Conservation (phyloP, 2,797 vertebrate genomes). For the Meda fulgida region DNA sequence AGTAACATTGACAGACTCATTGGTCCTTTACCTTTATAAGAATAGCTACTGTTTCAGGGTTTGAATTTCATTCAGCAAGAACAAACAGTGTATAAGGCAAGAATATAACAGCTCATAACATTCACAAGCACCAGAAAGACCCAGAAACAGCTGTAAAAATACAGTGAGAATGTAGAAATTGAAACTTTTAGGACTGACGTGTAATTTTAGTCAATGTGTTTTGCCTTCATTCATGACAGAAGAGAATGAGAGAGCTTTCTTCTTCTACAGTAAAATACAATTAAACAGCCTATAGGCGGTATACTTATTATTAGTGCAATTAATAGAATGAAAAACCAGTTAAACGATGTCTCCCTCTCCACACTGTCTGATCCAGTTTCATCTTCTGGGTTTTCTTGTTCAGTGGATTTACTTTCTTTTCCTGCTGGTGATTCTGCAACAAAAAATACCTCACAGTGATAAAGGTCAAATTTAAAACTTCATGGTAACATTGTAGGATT, state of each 20-base stretch:
- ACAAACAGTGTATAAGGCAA: not conserved
- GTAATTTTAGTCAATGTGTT: not conserved
- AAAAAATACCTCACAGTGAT: not conserved
- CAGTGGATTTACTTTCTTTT: not conserved
- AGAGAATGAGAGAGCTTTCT: too few relatives aligned
- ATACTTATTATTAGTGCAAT: not conserved
- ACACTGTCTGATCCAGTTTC: not conserved
- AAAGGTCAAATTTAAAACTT: not conserved
- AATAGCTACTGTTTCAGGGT: not conserved
- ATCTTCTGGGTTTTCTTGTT: not conserved
- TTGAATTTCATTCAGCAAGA: not conserved
- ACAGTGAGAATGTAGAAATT: not conserved
- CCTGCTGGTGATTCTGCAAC: not conserved
- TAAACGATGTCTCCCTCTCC: not conserved
- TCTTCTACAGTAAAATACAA: fast-evolving
- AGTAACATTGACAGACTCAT: not conserved
- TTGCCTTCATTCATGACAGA: fast-evolving
- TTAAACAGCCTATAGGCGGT: fast-evolving
- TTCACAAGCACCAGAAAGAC: not conserved
- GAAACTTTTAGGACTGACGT: not conserved
- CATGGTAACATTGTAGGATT: too few relatives aligned
- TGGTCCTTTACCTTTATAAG: not conserved
- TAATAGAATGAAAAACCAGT: not conserved
- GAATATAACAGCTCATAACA: not conserved
- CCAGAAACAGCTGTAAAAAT: not conserved